phyloP scores from a whole-genome alignment of 1,140 invertebrate genomes.

The Drosophila kanapiae region DNA sequence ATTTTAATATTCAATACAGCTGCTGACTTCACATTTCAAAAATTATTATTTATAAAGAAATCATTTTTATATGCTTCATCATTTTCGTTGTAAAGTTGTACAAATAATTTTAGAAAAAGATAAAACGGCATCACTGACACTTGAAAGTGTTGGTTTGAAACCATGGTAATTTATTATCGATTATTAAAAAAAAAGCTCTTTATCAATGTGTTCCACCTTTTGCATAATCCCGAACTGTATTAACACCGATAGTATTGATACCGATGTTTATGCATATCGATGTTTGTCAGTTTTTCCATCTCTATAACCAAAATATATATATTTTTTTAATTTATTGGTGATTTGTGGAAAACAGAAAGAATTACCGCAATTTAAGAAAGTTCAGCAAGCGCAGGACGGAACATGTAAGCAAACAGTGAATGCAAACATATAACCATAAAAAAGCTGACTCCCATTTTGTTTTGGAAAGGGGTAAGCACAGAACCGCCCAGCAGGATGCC shows the following conservation, averaged over 20 bases:
- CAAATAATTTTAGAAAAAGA: too few species aligned
- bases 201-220: too few species aligned
- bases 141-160: too few species aligned
- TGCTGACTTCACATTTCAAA: too few species aligned
- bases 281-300: background rate
- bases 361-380: background rate
- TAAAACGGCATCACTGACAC: too few species aligned
- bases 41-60: too few species aligned
- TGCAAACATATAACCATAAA: background rate
- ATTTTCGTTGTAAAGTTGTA: too few species aligned
- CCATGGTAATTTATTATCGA: too few species aligned
- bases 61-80: too few species aligned
- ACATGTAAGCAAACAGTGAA: slow-evolving; percentile 1
- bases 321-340: background rate
- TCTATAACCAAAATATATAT: background rate
- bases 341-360: background rate
- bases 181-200: too few species aligned
- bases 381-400: background rate
- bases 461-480: slow-evolving; percentile 59
- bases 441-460: background rate
- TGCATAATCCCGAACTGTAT: too few species aligned
- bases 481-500: slow-evolving; percentile 74
- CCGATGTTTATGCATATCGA: background rate
- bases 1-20: too few species aligned
- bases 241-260: background rate